Conservation (phyloP, 2,797 vertebrate species). For the Halcyon badia region DNA sequence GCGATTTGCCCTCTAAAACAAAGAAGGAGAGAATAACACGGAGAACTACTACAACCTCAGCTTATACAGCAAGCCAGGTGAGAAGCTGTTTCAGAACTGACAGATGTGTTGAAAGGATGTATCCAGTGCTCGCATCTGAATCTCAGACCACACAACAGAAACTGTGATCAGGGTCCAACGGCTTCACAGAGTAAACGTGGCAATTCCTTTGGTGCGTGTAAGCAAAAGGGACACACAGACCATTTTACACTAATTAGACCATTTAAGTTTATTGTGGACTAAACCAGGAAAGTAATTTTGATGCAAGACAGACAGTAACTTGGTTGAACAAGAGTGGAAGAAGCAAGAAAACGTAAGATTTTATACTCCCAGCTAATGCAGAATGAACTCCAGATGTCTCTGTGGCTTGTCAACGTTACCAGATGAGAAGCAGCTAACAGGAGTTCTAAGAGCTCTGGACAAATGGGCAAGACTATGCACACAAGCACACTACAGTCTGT, state of each 20-base stretch:
- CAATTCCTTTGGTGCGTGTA: neutral
- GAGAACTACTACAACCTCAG: neutral
- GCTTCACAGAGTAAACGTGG: neutral
- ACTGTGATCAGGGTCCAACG: neutral
- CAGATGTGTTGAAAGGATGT: neutral
- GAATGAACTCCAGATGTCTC: neutral
- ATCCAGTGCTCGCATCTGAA: neutral
- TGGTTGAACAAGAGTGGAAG: neutral
- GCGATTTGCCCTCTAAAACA: neutral
- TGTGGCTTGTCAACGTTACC: neutral
- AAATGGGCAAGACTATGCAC: neutral
- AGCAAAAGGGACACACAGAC: neutral
- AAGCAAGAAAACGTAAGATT: neutral
- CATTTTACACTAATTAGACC: neutral
- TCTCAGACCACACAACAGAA: neutral
- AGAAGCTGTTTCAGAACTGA: neutral
- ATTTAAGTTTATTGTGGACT: neutral
- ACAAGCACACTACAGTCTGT: neutral
- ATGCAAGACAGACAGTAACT: neutral
- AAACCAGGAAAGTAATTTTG: neutral
- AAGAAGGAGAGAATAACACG: neutral
- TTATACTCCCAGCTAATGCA: neutral
- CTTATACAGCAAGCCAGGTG: neutral
- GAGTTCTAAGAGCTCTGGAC: neutral
- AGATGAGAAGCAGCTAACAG: neutral